A percentile compares a stretch with the other conserved stretches of the same genome.
Conservation (phyloP, 2,797 vertebrate genomes). For the Ambastaia sidthimunki region DNA sequence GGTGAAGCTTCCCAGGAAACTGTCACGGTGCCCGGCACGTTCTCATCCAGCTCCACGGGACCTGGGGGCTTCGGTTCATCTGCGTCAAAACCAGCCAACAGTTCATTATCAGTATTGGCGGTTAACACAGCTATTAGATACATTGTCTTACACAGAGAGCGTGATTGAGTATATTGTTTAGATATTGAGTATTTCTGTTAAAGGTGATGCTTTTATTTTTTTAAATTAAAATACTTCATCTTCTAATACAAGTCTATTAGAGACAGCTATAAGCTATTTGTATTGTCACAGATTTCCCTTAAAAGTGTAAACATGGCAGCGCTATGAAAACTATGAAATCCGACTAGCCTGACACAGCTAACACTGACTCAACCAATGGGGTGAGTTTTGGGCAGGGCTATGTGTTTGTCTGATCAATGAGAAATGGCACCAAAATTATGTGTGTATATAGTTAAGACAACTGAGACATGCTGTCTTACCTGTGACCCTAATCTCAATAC, state of each 20-base stretch:
- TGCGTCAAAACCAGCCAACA: constrained; percentile 61
- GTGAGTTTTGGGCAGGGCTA: no score
- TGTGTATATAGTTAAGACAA: not conserved
- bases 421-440: no score
- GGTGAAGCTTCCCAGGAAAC: constrained; percentile 85
- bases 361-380: no score
- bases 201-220: not conserved
- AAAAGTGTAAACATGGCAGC: no score
- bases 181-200: not conserved
- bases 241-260: no score
- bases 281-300: no score
- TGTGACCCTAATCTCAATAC: constrained; percentile 85
- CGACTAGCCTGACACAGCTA: no score
- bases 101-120: not conserved
- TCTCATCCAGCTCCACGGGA: constrained; percentile 82
- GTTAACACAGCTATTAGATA: constrained; percentile 10
- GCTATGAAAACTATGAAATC: no score
- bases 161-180: not conserved
- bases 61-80: constrained; percentile 87
- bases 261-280: no score
- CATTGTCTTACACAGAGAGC: not conserved
- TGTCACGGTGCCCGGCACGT: constrained; percentile 86
- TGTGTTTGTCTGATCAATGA: no score
- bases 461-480: constrained; percentile 64
- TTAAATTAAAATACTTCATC: no score